Evolutionary conservation across 2,797 vertebrate species (phyloP).

Genomic region (Arvicola amphibius): DNA sequence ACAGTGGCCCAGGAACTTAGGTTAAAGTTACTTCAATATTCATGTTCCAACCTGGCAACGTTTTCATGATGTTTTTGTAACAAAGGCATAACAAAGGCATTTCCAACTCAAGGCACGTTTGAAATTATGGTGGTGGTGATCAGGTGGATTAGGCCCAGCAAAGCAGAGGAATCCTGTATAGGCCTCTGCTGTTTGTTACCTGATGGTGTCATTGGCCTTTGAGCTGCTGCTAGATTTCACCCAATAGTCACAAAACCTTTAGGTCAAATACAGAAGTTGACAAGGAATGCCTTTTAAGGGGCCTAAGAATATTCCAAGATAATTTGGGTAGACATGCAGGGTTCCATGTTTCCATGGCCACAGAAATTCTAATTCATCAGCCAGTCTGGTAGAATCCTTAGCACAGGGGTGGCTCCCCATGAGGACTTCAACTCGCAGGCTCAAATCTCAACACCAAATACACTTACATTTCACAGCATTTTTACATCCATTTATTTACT

Average conservation of each 20-base stretch:
- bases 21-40: neutral
- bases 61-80: neutral
- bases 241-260: neutral
- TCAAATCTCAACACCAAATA: neutral
- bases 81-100: neutral
- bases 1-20: neutral
- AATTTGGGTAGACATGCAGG: neutral
- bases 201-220: neutral
- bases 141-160: neutral
- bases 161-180: neutral
- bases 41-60: neutral
- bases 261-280: neutral
- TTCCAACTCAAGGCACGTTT: neutral
- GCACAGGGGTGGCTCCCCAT: fast-evolving
- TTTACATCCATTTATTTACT: neutral
- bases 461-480: neutral
- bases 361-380: neutral
- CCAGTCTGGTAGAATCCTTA: neutral
- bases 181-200: neutral
- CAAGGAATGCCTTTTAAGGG: neutral
- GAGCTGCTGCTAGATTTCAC: neutral
- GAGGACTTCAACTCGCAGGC: neutral
- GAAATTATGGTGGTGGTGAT: neutral
- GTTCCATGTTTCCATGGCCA: neutral
- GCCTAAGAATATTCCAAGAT: neutral